Conservation (phyloP, 64 coral and sea anemone species). For the Actinia tenebrosa region DNA sequence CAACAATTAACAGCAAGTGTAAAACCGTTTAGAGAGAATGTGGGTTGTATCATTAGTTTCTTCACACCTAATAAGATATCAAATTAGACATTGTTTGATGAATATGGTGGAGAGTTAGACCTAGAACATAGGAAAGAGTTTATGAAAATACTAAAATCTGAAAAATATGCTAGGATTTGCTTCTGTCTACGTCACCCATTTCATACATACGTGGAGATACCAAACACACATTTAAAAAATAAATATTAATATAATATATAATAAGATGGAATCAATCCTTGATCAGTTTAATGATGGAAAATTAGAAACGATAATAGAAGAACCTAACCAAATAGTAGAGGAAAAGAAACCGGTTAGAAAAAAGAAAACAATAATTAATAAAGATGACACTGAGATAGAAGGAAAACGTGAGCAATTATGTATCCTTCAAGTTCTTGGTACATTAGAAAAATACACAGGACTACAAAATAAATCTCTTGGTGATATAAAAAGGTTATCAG, state of each 20-base stretch:
- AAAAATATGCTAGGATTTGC: constrained; percentile 34
- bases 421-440: not conserved
- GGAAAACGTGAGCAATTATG: constrained; percentile 18
- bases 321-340: too few species aligned
- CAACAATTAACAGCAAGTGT: constrained; percentile 36
- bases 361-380: too few species aligned
- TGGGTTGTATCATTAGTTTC: constrained; percentile 12
- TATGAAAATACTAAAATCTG: constrained; percentile 21
- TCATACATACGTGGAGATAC: constrained; percentile 39
- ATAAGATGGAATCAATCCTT: not conserved
- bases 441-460: constrained; percentile 26
- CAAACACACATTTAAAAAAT: constrained; percentile 21
- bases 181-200: constrained; percentile 38
- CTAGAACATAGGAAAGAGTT: constrained; percentile 19
- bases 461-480: constrained; percentile 16
- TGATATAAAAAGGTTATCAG: constrained; percentile 32
- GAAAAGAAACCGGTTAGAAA: too few species aligned
- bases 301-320: too few species aligned
- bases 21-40: constrained; percentile 34
- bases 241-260: not conserved
- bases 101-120: constrained; percentile 36
- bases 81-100: constrained; percentile 20
- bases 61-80: constrained; percentile 21
- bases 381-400: too few species aligned
- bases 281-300: not conserved